A percentile compares a stretch with the other conserved stretches of the same genome.
phyloP scores from a whole-genome alignment of 2,113 vertebrate genomes.

The Taxidea taxus region DNA sequence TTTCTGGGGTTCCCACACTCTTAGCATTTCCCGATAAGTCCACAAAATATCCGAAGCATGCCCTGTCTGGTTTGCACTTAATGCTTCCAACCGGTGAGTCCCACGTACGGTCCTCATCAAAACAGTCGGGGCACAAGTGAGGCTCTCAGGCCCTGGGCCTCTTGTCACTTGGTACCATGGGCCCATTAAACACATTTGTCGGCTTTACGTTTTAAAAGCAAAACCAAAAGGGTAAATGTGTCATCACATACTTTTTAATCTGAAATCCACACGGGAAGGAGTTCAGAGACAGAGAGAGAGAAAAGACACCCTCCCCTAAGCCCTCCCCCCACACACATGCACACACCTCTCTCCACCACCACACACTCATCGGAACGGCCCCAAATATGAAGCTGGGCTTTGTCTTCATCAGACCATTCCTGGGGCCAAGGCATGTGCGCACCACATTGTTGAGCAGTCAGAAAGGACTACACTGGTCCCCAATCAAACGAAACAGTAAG shows the following conservation, averaged over 20 bases:
- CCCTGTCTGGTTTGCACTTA: not conserved
- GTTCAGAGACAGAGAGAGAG: slow-evolving; percentile 68
- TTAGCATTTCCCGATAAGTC: not conserved
- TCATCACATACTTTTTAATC: slow-evolving; percentile 43
- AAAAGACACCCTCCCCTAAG: not conserved
- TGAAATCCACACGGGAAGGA: slow-evolving; percentile 64
- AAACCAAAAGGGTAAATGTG: slow-evolving; percentile 49
- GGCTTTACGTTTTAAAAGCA: slow-evolving; percentile 50
- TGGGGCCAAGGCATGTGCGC: slow-evolving; percentile 71
- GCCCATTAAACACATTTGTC: slow-evolving; percentile 48
- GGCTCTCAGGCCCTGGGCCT: not conserved
- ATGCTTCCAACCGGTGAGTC: not conserved
- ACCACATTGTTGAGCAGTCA: no score
- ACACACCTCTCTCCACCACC: not conserved
- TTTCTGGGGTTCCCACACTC: not conserved
- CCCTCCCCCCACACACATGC: not conserved
- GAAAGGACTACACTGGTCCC: no score
- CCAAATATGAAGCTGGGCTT: slow-evolving; percentile 40
- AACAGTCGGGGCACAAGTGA: not conserved
- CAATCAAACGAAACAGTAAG: slow-evolving; percentile 81
- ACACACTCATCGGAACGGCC: not conserved
- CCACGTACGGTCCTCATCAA: not conserved
- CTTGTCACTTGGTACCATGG: not conserved
- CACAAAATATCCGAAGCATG: not conserved
- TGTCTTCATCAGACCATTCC: slow-evolving; percentile 67